A percentile compares a stretch with the other conserved stretches of the same genome.
phyloP scores from a whole-genome alignment of 2,113 vertebrate genomes.

The Melanocharis versteri region DNA sequence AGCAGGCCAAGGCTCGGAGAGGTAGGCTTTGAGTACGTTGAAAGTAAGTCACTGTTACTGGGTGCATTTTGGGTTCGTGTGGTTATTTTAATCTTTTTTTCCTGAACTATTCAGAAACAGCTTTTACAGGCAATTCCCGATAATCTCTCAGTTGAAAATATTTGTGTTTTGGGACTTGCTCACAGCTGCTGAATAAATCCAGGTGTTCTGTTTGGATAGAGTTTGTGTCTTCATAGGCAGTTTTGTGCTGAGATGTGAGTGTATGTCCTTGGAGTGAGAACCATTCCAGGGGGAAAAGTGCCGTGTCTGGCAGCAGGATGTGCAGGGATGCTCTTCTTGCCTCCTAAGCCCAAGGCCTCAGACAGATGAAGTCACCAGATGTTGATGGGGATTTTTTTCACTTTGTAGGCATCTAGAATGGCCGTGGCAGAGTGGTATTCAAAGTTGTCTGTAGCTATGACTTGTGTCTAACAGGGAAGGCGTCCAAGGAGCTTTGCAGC shows the following conservation, averaged over 20 bases:
- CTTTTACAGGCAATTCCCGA: not conserved
- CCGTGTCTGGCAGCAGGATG: not conserved
- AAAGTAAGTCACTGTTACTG: not conserved
- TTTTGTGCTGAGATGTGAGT: not conserved
- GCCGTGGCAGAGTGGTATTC: not conserved
- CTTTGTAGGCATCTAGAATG: not conserved
- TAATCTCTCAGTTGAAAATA: not conserved
- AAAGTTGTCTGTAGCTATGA: accelerated
- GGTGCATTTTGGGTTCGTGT: not conserved
- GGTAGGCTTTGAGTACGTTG: not conserved
- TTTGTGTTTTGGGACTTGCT: not conserved
- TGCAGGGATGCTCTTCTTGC: not conserved
- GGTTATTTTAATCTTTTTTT: not conserved
- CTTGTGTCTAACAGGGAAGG: not conserved
- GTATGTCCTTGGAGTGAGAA: not conserved
- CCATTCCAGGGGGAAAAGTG: accelerated
- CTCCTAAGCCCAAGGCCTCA: not conserved
- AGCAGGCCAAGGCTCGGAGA: not conserved
- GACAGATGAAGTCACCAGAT: not conserved
- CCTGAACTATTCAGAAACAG: not conserved
- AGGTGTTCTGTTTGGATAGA: not conserved
- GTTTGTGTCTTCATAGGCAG: not conserved
- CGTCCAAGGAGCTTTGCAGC: not conserved
- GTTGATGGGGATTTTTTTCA: not conserved
- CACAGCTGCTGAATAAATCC: not conserved